These are phyloP conservation scores for Nixonia krombeini DNA, from an alignment of 1,140 invertebrate genomes.

Conservation along the genomic window DNA sequence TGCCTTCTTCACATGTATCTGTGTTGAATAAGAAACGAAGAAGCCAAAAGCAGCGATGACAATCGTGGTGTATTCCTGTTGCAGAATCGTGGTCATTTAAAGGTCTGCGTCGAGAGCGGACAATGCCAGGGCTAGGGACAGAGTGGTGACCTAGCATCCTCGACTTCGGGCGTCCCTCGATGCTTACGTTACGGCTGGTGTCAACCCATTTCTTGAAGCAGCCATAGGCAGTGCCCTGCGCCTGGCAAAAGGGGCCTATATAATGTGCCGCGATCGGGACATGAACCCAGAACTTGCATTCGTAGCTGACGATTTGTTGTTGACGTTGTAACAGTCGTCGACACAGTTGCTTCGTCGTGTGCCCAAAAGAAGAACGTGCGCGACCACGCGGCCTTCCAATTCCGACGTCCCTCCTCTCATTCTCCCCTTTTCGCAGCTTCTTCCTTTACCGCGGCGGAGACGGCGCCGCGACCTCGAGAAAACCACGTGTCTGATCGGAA, in stretches of 20 bases:
- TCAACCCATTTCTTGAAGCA: constrained; percentile 90
- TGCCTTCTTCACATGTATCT: too few species aligned
- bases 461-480: not conserved
- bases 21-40: too few species aligned
- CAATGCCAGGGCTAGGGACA: constrained; percentile 55
- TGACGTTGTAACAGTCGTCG: constrained; percentile 22
- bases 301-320: constrained; percentile 20
- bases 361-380: constrained; percentile 9
- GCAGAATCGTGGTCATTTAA: constrained; percentile 19
- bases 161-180: constrained; percentile 65
- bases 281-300: constrained; percentile 74
- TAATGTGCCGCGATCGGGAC: constrained; percentile 84
- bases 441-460: too few species aligned
- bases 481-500: too few species aligned
- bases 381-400: constrained; percentile 25
- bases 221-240: constrained; percentile 77
- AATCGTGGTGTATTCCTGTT: too few species aligned
- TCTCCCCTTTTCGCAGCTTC: constrained; percentile 30
- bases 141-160: constrained; percentile 63
- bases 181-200: constrained; percentile 89
- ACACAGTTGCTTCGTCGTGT: constrained; percentile 12
- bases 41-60: too few species aligned
- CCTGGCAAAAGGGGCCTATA: constrained; percentile 61
- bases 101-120: constrained; percentile 19
- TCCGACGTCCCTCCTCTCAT: constrained; percentile 22